phyloP scores from a whole-genome alignment of 2,888 invertebrate species.

The Salpingus planirostris region DNA sequence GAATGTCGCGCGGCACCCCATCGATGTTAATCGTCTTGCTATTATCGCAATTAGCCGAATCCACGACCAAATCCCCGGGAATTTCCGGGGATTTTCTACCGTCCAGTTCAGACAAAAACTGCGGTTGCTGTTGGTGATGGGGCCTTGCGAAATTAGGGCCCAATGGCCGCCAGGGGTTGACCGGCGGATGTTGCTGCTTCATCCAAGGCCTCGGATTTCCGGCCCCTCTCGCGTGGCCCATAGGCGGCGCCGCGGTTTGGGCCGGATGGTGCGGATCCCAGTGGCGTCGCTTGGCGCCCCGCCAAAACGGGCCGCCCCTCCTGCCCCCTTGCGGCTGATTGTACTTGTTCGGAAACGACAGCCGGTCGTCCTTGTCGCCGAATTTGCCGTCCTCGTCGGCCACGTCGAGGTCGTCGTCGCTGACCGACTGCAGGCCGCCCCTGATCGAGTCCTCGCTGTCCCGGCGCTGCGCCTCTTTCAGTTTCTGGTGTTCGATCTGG shows the following conservation, averaged over 20 bases:
- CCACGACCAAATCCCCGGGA: conserved; percentile 14
- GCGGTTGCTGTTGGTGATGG: conserved; percentile 3
- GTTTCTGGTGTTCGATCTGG: conserved; percentile 66
- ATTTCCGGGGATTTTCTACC: conserved; percentile 19
- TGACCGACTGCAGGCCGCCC: conserved; percentile 37
- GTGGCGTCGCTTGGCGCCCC: conserved; percentile 15
- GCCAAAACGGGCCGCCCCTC: conserved; percentile 18
- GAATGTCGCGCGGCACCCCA: conserved; percentile 67
- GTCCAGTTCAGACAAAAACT: conserved; percentile 8
- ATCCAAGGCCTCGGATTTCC: conserved; percentile 23
- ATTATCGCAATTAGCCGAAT: conserved; percentile 52
- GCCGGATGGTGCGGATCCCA: conserved; percentile 15
- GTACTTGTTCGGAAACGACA: conserved; percentile 3
- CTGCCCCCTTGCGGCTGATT: conserved; percentile 8
- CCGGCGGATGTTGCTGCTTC: conserved; percentile 11
- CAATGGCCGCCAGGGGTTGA: conserved; percentile 23
- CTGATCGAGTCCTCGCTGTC: conserved; percentile 57
- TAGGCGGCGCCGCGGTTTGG: too few species aligned
- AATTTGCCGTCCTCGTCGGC: conserved; percentile 9
- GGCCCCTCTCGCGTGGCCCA: conserved; percentile 1
- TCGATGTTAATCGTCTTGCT: conserved; percentile 77
- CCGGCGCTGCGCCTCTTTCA: conserved; percentile 65
- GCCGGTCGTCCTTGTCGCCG: conserved; percentile 18
- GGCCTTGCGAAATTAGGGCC: conserved; percentile 16
- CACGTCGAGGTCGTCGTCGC: conserved; percentile 37